Base-by-base conservation (phyloP, 2,888 invertebrate genomes). In the Laothoe populi region DNA sequence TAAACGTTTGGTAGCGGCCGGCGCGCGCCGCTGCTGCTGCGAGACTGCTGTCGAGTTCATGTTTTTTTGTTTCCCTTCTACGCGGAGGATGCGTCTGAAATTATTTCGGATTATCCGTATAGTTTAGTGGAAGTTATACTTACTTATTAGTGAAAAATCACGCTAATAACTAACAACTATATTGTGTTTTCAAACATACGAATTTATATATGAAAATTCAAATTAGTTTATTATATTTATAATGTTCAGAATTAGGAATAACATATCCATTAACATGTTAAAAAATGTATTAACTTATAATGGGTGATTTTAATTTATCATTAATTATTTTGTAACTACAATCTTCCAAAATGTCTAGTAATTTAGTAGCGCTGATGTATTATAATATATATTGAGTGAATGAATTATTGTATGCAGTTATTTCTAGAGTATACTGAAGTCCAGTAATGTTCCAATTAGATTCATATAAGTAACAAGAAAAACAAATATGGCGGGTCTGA, bases 61-160 rank as follows among this genome's bases (percentile, higher is more conserved):
- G 75, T 89, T 90, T 91, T 90, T 92, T 90, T 86, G 78, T 81
- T 83, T 84, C 87, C 87, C 86, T 86, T 81, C 83, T 77, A 77
- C 80, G 78, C 75, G 74, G 84, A 85, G 87, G 86, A 84, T 83
- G 84, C 80, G 76, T 77, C 86, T 87, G 83, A 84, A 88, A 86
- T 85, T 84, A 83, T 80, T 82, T 78, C 74, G 75, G 77, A 79
- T 83, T 79, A 81, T 82, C 74, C 77, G 76, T 80, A 79, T 80
- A 81, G 80, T 77, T 76, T 71, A 72, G 68, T 67, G 65, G 66
- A 64, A 66, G 65, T 69, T 49, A 64, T 66, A 62, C 60, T 71
- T 66, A 57, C 65, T 26, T 70, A 61, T 62, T 63, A n/a, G n/a
- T n/a, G 7, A 24, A 58, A 57, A 23, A 24, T 40, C 10, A 8